These are phyloP conservation scores for Chitala chitala DNA, from an alignment of 2,113 vertebrate genomes.

Conservation along the genomic window DNA sequence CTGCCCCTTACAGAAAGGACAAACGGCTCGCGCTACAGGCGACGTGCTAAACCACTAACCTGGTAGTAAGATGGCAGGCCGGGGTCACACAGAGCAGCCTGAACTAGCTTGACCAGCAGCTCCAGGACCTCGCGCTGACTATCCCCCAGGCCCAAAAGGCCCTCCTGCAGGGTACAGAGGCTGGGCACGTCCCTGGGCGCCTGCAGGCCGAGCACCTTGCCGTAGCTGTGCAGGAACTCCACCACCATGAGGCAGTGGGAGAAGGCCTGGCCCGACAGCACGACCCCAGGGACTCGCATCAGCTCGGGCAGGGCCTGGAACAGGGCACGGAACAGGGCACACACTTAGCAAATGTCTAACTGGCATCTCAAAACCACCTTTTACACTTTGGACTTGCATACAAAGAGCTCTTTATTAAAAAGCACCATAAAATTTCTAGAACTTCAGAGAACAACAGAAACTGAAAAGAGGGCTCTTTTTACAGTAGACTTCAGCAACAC, in stretches of 20 bases:
- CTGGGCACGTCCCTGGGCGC: constrained; percentile 79
- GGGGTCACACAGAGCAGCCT: constrained; percentile 76
- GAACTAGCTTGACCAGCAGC: constrained; percentile 77
- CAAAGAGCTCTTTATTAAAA: too few relatives aligned
- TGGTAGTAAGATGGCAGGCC: constrained; percentile 83
- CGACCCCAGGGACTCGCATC: constrained; percentile 76
- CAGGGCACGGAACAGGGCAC: too few relatives aligned
- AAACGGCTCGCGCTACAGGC: not conserved
- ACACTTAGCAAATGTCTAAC: too few relatives aligned
- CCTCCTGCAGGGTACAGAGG: constrained; percentile 80
- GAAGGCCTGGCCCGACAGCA: constrained; percentile 78
- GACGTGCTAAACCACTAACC: constrained; percentile 51
- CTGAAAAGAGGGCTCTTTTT: not conserved
- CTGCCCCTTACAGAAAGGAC: too few relatives aligned
- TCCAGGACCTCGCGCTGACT: constrained; percentile 77
- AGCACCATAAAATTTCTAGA: too few relatives aligned
- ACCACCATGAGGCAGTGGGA: constrained; percentile 80
- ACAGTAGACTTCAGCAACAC: not conserved
- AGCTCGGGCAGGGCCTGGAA: constrained; percentile 83
- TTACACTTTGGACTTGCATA: too few relatives aligned
- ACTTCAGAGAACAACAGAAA: too few relatives aligned
- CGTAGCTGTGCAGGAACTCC: constrained; percentile 88
- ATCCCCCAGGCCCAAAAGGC: constrained; percentile 77
- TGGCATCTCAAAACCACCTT: too few relatives aligned
- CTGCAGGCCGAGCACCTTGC: constrained; percentile 82